A percentile compares a stretch with the other conserved stretches of the same genome.
Conservation (phyloP, 2,888 invertebrate species). For the Molorchus minor region DNA sequence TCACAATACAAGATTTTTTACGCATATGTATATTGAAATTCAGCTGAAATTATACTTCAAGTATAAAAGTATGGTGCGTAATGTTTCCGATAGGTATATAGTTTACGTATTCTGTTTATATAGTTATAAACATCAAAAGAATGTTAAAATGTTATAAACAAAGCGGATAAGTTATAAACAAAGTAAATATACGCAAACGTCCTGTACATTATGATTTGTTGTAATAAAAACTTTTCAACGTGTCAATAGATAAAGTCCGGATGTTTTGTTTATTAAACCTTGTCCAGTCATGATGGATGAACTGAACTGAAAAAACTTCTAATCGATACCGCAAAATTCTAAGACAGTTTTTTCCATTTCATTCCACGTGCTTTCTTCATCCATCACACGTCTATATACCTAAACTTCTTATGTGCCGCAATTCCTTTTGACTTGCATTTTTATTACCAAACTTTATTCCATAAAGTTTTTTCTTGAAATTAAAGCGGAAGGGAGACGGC, state of each 20-base stretch:
- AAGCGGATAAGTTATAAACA: no score
- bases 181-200: no score
- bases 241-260: slow-evolving; percentile 33
- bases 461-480: slow-evolving; percentile 23
- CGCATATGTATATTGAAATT: no score
- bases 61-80: no score
- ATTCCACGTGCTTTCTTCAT: slow-evolving; percentile 52
- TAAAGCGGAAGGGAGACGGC: slow-evolving; percentile 34
- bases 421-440: slow-evolving; percentile 47
- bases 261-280: slow-evolving; percentile 57
- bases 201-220: no score
- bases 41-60: no score
- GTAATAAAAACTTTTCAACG: slow-evolving; percentile 30
- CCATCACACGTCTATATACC: slow-evolving; percentile 53
- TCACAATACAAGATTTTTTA: no score
- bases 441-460: slow-evolving; percentile 53
- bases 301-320: slow-evolving; percentile 45
- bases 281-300: slow-evolving; percentile 57
- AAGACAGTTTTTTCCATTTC: slow-evolving; percentile 50
- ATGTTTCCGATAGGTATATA: no score
- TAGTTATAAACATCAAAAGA: no score
- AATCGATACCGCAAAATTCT: slow-evolving; percentile 32
- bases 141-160: no score
- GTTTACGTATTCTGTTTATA: no score
- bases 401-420: slow-evolving; percentile 22